Conservation (phyloP, 2,113 vertebrate genomes). For the Eleginops maclovinus region DNA sequence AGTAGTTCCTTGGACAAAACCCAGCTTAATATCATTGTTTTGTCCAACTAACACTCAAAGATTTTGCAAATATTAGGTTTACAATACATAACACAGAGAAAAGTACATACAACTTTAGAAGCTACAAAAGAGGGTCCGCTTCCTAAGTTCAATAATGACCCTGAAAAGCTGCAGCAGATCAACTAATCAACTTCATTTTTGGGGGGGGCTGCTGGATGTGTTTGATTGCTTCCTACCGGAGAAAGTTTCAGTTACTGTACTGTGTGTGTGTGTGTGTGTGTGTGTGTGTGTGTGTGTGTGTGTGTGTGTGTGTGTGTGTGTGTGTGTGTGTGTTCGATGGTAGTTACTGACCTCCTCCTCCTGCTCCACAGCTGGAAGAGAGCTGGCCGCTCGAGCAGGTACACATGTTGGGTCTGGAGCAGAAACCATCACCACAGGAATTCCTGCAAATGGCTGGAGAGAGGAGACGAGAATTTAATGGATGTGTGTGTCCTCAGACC, state of each 20-base stretch:
- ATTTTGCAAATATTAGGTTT: no score
- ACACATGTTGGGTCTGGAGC: slow-evolving; percentile 95
- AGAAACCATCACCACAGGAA: slow-evolving; percentile 93
- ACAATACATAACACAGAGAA: no score
- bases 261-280: no score
- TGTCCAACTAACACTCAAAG: no score
- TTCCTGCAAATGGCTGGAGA: slow-evolving; percentile 92
- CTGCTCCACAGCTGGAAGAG: slow-evolving; percentile 89
- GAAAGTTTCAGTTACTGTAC: neutral
- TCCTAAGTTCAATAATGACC: neutral
- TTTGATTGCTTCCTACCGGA: neutral
- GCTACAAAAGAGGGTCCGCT: no score
- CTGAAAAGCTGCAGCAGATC: neutral
- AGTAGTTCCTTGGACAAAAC: no score
- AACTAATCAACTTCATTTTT: neutral
- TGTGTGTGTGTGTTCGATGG: neutral
- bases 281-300: no score
- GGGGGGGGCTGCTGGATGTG: no score
- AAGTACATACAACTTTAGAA: no score
- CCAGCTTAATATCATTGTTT: no score
- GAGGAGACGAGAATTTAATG: neutral
- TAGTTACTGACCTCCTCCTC: slow-evolving; percentile 83
- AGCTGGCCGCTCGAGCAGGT: slow-evolving; percentile 93
- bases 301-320: no score
- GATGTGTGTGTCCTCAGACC: neutral